These are phyloP conservation scores for Coluber constrictor DNA, from an alignment of 2,797 vertebrate species.

Conservation along the genomic window DNA sequence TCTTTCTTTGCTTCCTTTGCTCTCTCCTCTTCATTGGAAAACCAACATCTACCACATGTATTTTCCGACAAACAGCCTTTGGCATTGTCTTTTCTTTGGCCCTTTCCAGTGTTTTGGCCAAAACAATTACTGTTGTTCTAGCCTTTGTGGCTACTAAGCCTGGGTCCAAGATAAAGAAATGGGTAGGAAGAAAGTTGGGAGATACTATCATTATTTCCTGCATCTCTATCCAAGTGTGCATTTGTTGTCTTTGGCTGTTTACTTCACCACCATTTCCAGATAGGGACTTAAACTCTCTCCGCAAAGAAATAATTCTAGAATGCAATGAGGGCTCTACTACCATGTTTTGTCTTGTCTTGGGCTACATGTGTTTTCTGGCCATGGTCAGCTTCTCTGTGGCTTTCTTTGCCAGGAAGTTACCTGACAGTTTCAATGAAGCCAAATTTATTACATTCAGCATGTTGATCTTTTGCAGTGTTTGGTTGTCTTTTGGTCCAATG, in stretches of 20 bases:
- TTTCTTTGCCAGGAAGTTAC: neutral
- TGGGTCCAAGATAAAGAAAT: neutral
- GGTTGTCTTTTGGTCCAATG: neutral
- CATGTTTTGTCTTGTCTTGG: neutral
- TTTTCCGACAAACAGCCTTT: neutral
- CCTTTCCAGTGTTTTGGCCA: neutral
- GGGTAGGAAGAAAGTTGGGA: neutral
- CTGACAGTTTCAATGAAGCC: neutral
- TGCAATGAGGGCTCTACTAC: neutral
- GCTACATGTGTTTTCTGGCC: neutral
- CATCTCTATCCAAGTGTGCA: neutral
- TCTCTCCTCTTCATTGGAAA: conserved; percentile 7
- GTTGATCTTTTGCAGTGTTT: neutral
- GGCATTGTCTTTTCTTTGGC: neutral
- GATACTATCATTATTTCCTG: neutral
- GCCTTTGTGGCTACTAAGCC: conserved; percentile 1
- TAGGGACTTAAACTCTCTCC: neutral
- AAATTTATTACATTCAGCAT: neutral
- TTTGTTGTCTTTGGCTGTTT: neutral
- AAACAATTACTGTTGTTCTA: conserved; percentile 10
- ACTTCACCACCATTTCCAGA: neutral
- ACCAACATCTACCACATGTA: neutral
- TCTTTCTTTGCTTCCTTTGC: conserved; percentile 6
- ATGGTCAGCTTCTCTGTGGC: neutral
- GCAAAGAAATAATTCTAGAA: neutral